phyloP scores from a whole-genome alignment of 2,888 invertebrate species.

The Athalia cordata region DNA sequence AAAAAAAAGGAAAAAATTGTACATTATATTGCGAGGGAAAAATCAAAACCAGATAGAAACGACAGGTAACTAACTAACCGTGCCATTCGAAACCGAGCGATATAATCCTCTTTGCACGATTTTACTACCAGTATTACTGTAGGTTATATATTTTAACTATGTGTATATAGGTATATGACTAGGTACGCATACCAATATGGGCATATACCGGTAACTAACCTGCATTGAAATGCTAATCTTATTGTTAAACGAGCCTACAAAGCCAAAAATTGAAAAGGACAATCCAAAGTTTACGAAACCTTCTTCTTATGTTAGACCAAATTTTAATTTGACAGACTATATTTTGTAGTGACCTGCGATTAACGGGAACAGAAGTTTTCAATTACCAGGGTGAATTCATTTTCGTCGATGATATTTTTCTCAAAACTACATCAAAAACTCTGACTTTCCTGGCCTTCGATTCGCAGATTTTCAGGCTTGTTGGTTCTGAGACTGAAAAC shows the following conservation, averaged over 20 bases:
- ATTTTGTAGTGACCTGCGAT: not conserved
- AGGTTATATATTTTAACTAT: not conserved
- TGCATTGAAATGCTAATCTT: not conserved
- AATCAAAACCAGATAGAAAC: slow-evolving; percentile 16
- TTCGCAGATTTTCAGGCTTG: slow-evolving; percentile 2
- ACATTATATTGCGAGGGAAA: not conserved
- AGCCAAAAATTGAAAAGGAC: not conserved
- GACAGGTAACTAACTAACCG: slow-evolving; percentile 7
- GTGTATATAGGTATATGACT: no score
- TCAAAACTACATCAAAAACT: slow-evolving; percentile 6
- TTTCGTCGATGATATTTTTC: not conserved
- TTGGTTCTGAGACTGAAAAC: no score
- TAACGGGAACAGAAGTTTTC: not conserved
- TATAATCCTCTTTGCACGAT: slow-evolving; percentile 20
- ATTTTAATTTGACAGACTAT: not conserved
- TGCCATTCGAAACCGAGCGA: not conserved
- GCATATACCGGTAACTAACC: not conserved
- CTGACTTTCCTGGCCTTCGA: slow-evolving; percentile 23
- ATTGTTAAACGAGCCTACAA: not conserved
- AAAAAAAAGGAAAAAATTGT: not conserved
- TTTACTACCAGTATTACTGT: not conserved
- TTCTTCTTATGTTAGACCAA: not conserved
- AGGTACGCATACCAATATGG: not conserved
- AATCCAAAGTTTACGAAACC: not conserved
- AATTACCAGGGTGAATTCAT: not conserved